Evolutionary conservation across 2,113 vertebrate genomes (phyloP), one percentile per base, ranked within the genome.

Genomic region (Datnioides undecimradiatus): DNA sequence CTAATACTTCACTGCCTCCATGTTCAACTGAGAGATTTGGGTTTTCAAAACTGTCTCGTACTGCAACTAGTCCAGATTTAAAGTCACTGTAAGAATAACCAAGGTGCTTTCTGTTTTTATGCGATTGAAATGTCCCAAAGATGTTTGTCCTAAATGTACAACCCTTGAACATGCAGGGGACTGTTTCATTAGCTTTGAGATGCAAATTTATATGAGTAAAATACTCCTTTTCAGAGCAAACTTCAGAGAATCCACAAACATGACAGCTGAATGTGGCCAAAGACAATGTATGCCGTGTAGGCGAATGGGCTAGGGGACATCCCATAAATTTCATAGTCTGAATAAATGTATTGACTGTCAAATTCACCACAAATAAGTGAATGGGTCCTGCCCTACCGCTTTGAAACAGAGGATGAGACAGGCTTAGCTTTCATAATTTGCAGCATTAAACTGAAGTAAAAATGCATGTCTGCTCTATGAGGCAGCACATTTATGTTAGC

Each of bases 61-160:
- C 0, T 48, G 17, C 1, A 64, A 72, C 23, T 29, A 65, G 48
- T 57, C 19, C 23, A 55, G 23, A 40, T 12, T 64, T 65, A 55
- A 65, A 65, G 60, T 75, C 49, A 55, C 73, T 45, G 73, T 55
- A 55, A 21, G 29, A 75, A 64, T 23, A 71, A 64, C 48, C 38
- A 45, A 45, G 5, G 23, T 46, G 60, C 14, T 65, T 65, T 57
- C 67, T 29, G 55, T 48, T 48, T 79, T 57, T 71, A 62, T 62
- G 36, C 6, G 45, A 62, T 36, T 62, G 43, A 29, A 79, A 63
- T 63, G 66, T 63, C 21, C 57, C 57, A 71, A 31, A 79, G 2
- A 71, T 71, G 5, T 79, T 79, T 79, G 60, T 70, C 23, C 0
- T 63, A 70, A 62, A 63, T 63, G 66, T 17, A 79, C 57, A 63